A percentile compares a stretch with the other conserved stretches of the same genome.
Evolutionary conservation across 1,140 invertebrate species (phyloP).

Genomic region (Rhyacophila brunnea): DNA sequence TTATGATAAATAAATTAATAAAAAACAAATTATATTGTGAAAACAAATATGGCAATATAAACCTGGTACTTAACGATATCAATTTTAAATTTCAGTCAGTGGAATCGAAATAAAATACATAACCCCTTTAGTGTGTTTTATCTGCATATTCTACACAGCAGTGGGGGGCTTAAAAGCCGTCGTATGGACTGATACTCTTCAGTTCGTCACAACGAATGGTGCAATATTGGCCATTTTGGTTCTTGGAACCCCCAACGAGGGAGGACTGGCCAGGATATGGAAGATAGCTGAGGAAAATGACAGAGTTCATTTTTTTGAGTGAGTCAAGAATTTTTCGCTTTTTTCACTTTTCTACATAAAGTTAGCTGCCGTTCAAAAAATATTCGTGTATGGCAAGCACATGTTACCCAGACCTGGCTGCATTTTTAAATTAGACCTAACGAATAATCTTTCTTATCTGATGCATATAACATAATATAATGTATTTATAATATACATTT

Average conservation of each 20-base stretch:
- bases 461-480: too few relatives aligned
- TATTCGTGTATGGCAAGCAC: too few relatives aligned
- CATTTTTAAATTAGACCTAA: too few relatives aligned
- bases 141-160: constrained; percentile 79
- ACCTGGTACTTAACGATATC: too few relatives aligned
- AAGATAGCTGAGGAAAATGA: constrained; percentile 50
- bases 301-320: constrained; percentile 63
- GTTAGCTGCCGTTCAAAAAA: too few relatives aligned
- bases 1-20: too few relatives aligned
- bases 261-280: constrained; percentile 64
- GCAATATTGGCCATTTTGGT: constrained; percentile 64
- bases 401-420: too few relatives aligned
- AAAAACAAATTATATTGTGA: too few relatives aligned
- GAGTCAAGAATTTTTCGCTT: constrained; percentile 40
- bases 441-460: too few relatives aligned
- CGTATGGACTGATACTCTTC: constrained; percentile 71
- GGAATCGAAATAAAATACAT: constrained; percentile 64
- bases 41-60: too few relatives aligned
- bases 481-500: too few relatives aligned
- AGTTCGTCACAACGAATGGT: constrained; percentile 65
- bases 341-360: too few relatives aligned
- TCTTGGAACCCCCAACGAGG: constrained; percentile 62
- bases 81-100: constrained; percentile 59
- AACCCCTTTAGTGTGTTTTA: constrained; percentile 66
- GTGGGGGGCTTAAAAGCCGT: constrained; percentile 75